Percentiles rank a stretch among this genome's conserved stretches.
phyloP scores from a whole-genome alignment of 2,888 invertebrate genomes.

The Hesperia comma region DNA sequence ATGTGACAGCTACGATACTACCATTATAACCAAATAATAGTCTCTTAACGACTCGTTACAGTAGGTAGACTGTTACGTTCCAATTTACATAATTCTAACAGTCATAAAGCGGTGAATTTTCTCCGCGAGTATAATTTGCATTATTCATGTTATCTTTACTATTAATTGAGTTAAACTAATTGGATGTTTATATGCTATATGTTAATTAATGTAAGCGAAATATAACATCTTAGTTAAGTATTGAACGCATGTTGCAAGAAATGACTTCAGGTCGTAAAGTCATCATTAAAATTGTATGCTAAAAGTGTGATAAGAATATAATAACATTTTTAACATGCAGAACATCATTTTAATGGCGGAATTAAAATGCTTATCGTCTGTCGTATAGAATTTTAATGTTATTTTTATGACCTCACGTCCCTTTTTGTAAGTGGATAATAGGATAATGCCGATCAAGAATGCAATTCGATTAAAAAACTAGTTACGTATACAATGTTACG shows the following conservation, averaged over 20 bases:
- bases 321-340: conserved; percentile 36
- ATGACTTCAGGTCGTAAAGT: conserved; percentile 28
- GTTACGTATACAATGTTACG: conserved; percentile 17
- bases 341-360: conserved; percentile 34
- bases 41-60: conserved; percentile 56
- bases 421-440: conserved; percentile 31
- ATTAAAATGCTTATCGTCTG: conserved; percentile 34
- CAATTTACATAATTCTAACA: conserved; percentile 44
- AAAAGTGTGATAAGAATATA: conserved; percentile 34
- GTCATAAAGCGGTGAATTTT: conserved; percentile 37
- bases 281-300: conserved; percentile 31
- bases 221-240: conserved; percentile 2
- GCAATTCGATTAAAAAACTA: conserved; percentile 32
- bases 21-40: conserved; percentile 63
- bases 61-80: conserved; percentile 44
- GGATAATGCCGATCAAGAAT: conserved; percentile 34
- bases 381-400: conserved; percentile 33
- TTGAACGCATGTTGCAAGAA: conserved; percentile 11
- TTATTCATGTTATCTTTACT: conserved; percentile 26
- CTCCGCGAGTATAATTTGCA: conserved; percentile 15
- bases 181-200: conserved; percentile 20
- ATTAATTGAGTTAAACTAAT: conserved; percentile 18
- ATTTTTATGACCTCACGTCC: conserved; percentile 35
- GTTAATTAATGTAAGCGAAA: conserved; percentile 14
- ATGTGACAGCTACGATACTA: conserved; percentile 69